Evolutionary conservation across 2,888 invertebrate species (phyloP), one percentile per base, ranked within the genome.

Genomic region (Selenia dentaria): DNA sequence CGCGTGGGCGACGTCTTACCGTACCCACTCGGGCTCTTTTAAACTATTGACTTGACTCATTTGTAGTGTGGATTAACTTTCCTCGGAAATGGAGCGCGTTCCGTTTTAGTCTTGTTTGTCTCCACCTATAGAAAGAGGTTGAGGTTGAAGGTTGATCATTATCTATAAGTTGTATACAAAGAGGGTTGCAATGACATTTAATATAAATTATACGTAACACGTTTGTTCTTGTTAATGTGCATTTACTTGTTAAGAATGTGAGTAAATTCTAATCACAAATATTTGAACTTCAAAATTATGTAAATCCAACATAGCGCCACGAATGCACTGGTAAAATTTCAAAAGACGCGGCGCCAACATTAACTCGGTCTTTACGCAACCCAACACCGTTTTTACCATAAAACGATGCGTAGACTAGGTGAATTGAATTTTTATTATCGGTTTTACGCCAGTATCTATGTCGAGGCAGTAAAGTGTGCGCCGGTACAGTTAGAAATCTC

Each of bases 401-500:
- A 74, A 64, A 59, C 51, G 50, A 64, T 62, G 47, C 54, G 52
- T 45, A 59, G 64, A 70, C 73, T 67, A 56, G 64, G 62, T 70
- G 73, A 73, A 81, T 78, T 80, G 79, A 77, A 76, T 81, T 82
- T 83, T 82, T 81, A 84, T 75, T 73, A 73, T 74, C 60, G 60
- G 62, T 64, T 64, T 69, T 65, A 70, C 64, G 60, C 63, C 54
- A 55, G 66, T 70, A 75, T 78, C 67, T 71, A 70, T 81, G 72
- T 75, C 74, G 73, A 64, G 53, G 67, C 59, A 54, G 66, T 72
- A 64, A 73, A 70, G 59, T 61, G 66, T 65, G 55, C 59, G 59
- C 51, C 59, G 59, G 69, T 79, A 84, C 83, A 83, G 85, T 86
- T 87, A 86, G 83, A 80, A 84, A 85, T 84, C 80, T 76, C 67